These are phyloP conservation scores for Punctoribates punctum DNA, from an alignment of 2,888 invertebrate species.

Conservation along the genomic window DNA sequence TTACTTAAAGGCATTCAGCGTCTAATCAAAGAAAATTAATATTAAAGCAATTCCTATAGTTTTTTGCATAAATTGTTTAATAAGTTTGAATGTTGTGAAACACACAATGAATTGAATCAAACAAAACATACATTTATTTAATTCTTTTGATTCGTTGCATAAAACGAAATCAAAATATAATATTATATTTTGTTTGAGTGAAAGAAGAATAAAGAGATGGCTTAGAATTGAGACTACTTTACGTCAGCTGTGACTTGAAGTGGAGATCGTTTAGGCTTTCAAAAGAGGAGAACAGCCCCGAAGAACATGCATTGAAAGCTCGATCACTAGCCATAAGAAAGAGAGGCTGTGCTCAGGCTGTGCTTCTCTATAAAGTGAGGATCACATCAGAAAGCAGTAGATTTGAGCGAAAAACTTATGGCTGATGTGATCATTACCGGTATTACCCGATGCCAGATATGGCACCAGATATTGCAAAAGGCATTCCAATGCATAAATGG, in stretches of 20 bases:
- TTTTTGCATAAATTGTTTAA: background rate
- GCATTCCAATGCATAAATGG: constrained; percentile 38
- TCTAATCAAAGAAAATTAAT: constrained; percentile 24
- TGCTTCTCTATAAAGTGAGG: background rate
- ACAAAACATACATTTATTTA: background rate
- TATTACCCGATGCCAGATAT: constrained; percentile 9
- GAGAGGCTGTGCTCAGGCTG: background rate
- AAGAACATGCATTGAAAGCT: constrained; percentile 26
- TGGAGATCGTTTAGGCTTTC: constrained; percentile 28
- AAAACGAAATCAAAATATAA: constrained; percentile 17
- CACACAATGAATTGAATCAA: background rate
- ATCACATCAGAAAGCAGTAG: constrained; percentile 35
- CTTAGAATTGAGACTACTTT: constrained; percentile 28
- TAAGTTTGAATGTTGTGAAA: background rate
- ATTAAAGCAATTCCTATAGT: background rate
- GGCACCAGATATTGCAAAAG: constrained; percentile 24
- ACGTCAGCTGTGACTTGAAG: constrained; percentile 38
- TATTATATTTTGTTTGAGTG: constrained; percentile 3
- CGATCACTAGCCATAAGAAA: constrained; percentile 20
- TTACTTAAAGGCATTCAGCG: constrained; percentile 15
- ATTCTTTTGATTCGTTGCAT: constrained; percentile 15
- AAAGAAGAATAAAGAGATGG: constrained; percentile 24
- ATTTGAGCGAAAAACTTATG: constrained; percentile 26
- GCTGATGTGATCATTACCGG: constrained; percentile 27
- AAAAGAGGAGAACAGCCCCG: background rate